Evolutionary conservation across 2,888 invertebrate species (phyloP), one percentile per base, ranked within the genome.

Genomic region (Campaea margaritaria): DNA sequence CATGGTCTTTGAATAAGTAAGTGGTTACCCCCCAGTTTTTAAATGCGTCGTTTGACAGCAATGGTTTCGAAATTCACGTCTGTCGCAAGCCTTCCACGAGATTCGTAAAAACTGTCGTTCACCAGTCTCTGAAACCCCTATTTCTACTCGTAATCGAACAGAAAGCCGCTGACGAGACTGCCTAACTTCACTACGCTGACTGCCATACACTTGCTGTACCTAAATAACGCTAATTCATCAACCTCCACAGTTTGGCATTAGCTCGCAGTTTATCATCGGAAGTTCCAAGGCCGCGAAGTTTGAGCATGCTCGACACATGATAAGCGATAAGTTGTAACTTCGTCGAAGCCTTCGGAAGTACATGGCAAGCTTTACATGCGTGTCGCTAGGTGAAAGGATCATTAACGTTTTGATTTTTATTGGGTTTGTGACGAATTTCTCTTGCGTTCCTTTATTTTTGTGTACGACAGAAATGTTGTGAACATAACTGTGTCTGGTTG

Each of bases 181-280:
- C 10, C 11, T 28, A 28, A 43, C 43, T 43, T 27, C 12, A 28
- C n/a, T 44, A 28, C 1, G 31, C 16, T 34, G 21, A 15, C 27
- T 48, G 0, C 16, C 39, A 31, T 31, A 31, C 31, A 41, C 28
- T 44, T 45, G 21, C 31, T 45, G 48, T 61, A n/a, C n/a, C n/a
- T n/a, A 51, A 56, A 56, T 56, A 56, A 61, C 56, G 47, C 43
- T 52, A 51, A 61, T 61, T 61, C 61, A 61, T 61, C 61, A 56
- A 55, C 48, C 14, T 15, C n/a, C 49, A 44, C 49, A 59, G 54
- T 54, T 54, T 21, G 41, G 27, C 45, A 42, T 59, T 59, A 58
- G 42, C 58, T 31, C 52, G 62, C 62, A 62, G 60, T 68, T 64
- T 58, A 68, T 68, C 68, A 66, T 64, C 51, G 44, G 47, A 62